A percentile compares a stretch with the other conserved stretches of the same genome.
These are phyloP conservation scores for Volucella bombylans DNA, from an alignment of 2,888 invertebrate genomes.

Conservation along the genomic window DNA sequence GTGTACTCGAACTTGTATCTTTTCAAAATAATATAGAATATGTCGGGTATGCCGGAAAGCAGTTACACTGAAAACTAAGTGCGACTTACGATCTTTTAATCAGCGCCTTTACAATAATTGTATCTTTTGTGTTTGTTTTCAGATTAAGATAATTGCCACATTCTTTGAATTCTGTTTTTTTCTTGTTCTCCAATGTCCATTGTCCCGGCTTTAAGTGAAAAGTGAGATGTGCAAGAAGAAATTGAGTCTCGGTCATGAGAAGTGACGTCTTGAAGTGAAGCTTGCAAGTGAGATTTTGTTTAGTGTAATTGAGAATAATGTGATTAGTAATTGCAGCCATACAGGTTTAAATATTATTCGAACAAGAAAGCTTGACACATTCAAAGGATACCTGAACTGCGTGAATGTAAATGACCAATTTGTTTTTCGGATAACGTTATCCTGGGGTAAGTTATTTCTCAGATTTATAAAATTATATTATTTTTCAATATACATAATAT, in stretches of 20 bases:
- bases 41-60: background rate
- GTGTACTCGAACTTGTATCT: background rate
- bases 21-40: background rate
- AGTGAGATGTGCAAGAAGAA: background rate
- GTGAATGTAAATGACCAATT: background rate
- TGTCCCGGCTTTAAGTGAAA: background rate
- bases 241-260: background rate
- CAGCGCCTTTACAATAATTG: background rate
- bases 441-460: background rate
- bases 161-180: background rate
- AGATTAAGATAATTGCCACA: background rate
- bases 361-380: slow-evolving; percentile 10
- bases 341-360: background rate
- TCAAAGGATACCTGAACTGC: background rate
- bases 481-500: too few species aligned
- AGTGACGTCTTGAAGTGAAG: too few species aligned
- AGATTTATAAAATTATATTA: too few species aligned
- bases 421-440: background rate
- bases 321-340: slow-evolving; percentile 5
- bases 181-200: background rate
- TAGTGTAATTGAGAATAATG: slow-evolving; percentile 7
- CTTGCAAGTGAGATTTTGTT: background rate
- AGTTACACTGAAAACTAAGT: background rate
- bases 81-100: background rate
- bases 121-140: background rate